These are phyloP conservation scores for Xestia xanthographa DNA, from an alignment of 2,888 invertebrate genomes.

Conservation along the genomic window DNA sequence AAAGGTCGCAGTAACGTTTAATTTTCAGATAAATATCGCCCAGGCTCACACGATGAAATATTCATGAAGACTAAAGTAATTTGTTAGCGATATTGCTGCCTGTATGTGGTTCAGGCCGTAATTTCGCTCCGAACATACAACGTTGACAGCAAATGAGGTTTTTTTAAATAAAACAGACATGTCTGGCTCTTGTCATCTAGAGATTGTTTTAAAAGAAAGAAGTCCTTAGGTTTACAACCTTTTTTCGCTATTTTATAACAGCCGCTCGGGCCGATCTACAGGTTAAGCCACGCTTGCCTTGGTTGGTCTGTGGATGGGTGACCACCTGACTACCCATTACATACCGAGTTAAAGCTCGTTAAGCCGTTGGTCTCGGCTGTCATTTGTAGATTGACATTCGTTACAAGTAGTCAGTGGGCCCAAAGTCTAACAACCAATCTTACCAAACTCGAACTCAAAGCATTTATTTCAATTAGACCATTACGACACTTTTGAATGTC, in stretches of 20 bases:
- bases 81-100: slow-evolving; percentile 80
- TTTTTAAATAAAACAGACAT: slow-evolving; percentile 61
- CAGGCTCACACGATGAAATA: slow-evolving; percentile 76
- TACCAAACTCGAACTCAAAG: too few species aligned
- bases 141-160: slow-evolving; percentile 67
- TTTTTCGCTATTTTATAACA: neutral
- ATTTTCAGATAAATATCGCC: slow-evolving; percentile 79
- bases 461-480: too few species aligned
- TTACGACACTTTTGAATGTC: too few species aligned
- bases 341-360: too few species aligned
- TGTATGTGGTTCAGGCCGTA: slow-evolving; percentile 62
- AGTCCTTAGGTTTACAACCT: neutral
- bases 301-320: too few species aligned
- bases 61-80: slow-evolving; percentile 84
- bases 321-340: too few species aligned
- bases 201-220: neutral
- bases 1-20: slow-evolving; percentile 70
- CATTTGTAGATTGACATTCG: too few species aligned
- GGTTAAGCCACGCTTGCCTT: too few species aligned
- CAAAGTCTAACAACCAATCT: too few species aligned
- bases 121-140: slow-evolving; percentile 61
- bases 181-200: neutral
- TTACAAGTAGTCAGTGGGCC: too few species aligned
- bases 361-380: too few species aligned
- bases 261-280: too few species aligned